Percentiles rank a stretch among this genome's conserved stretches.
phyloP scores from a whole-genome alignment of 2,113 vertebrate genomes.

The Phrynosoma blainvillii region DNA sequence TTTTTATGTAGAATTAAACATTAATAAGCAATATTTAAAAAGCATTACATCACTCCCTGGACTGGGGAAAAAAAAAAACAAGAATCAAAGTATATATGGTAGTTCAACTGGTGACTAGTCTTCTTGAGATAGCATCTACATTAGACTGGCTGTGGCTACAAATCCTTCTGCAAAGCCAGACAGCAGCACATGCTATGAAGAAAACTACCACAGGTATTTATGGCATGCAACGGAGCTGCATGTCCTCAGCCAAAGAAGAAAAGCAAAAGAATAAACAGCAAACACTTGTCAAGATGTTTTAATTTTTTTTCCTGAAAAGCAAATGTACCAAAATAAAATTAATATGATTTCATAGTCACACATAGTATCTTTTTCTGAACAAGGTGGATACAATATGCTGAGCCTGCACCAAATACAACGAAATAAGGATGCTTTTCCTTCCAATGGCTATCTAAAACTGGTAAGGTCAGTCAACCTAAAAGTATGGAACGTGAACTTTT shows the following conservation, averaged over 20 bases:
- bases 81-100: constrained; percentile 1
- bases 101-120: constrained; percentile 29
- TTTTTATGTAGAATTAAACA: not conserved
- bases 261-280: not conserved
- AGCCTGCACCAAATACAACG: not conserved
- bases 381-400: not conserved
- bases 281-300: not conserved
- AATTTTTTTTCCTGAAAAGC: not conserved
- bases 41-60: not conserved
- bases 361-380: constrained; percentile 8
- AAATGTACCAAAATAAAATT: rapidly evolving
- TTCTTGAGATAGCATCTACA: constrained; percentile 37
- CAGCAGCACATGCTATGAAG: not conserved
- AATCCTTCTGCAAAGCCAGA: not conserved
- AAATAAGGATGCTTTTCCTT: too few species aligned
- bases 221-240: not conserved
- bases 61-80: too few species aligned
- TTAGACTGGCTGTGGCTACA: not conserved
- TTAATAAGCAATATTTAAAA: not conserved
- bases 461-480: too few species aligned
- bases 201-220: not conserved
- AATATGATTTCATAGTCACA: not conserved
- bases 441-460: too few species aligned
- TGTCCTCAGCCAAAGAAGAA: rapidly evolving
- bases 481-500: too few species aligned